Conservation (phyloP, 2,888 invertebrate species). For the Buathra laborator region DNA sequence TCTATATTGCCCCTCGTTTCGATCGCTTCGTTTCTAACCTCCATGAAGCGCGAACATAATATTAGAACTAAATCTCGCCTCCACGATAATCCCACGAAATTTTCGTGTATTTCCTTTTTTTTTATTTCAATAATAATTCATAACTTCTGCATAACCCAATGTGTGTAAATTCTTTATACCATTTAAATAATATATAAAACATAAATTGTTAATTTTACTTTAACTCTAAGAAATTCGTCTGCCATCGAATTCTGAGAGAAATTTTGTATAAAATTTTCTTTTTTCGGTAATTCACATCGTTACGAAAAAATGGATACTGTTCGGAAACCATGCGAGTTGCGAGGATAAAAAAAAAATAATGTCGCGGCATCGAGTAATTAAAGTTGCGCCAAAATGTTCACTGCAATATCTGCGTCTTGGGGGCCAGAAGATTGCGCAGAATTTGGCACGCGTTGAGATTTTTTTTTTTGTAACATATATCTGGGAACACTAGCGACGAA, state of each 20-base stretch:
- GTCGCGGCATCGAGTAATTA: too few species aligned
- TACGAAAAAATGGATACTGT: too few species aligned
- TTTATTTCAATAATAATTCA: neutral
- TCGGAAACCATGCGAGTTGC: too few species aligned
- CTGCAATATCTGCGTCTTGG: neutral
- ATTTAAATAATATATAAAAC: neutral
- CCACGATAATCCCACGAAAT: neutral
- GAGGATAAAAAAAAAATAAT: too few species aligned
- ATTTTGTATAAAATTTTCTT: too few species aligned
- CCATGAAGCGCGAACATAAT: neutral
- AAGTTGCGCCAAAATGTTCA: neutral
- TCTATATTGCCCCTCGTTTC: neutral
- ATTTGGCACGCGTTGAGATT: neutral
- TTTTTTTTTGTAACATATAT: neutral
- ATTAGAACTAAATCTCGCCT: neutral
- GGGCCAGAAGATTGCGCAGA: neutral
- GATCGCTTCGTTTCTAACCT: slow-evolving; percentile 2
- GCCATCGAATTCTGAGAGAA: too few species aligned
- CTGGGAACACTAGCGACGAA: slow-evolving; percentile 30
- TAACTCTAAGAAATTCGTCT: too few species aligned
- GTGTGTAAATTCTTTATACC: neutral
- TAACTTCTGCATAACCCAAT: neutral
- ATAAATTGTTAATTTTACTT: too few species aligned
- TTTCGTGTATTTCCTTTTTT: neutral
- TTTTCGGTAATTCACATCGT: too few species aligned